Evolutionary conservation across 2,797 vertebrate genomes (phyloP), one percentile per base, ranked within the genome.

Genomic region (Craterocephalus amniculus): DNA sequence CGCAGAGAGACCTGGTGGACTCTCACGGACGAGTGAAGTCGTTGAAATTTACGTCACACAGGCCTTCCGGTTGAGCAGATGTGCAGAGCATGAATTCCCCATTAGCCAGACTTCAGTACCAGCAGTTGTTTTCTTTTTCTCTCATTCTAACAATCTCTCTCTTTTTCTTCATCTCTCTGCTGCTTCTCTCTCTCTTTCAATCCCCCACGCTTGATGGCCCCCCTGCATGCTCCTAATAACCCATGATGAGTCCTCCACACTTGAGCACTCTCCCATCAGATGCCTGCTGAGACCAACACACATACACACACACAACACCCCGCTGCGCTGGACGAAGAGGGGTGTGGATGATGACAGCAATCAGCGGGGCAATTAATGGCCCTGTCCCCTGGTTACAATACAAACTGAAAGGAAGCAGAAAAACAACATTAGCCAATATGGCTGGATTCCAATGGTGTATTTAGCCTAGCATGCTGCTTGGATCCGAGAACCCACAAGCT

Each of bases 221-320:
- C 90, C 84, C 93, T 89, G 88, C 90, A 89, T 79, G 83, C 88
- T 90, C 89, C 88, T 95, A 94, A 95, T 94, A 94, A 91, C 87
- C 90, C 91, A 93, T 93, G 93, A 94, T 95, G 92, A 94, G 92
- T 94, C 91, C 91, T 93, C 91, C 88, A 94, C 93, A 94, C 92
- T 91, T 91, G 91, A 94, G 91, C 90, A 93, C 90, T 88, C 92
- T 92, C 89, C 89, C 89, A 94, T 93, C 93, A 94, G 93, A 90
- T 88, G 85, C 93, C 91, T 84, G 63, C 91, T 86, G 92, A 83
- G 87, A 86, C 79, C 6, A 38, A 35, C 65, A 70, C 64, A 72
- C 74, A 71, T 72, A 81, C 64, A 48, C 59, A 59, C 51, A 65
- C 59, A 69, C 40, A 64, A 56, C 14, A 67, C 72, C 78, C 70